These are phyloP conservation scores for Lepus oiostolus DNA, from an alignment of 2,797 vertebrate genomes.

Conservation along the genomic window DNA sequence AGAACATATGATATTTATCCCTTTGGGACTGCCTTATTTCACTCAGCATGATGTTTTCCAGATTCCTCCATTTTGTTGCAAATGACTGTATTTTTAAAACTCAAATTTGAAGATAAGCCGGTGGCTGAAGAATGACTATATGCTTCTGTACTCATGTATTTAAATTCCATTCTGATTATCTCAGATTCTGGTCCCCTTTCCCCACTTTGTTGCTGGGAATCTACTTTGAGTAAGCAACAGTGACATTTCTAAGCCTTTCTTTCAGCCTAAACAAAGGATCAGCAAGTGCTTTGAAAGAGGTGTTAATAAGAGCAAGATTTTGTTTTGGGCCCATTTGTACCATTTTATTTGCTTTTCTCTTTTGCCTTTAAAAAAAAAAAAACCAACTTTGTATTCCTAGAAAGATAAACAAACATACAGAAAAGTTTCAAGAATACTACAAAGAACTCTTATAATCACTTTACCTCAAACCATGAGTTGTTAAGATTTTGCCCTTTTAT, in stretches of 20 bases:
- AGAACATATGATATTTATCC: too few relatives aligned
- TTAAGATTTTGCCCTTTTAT: background rate
- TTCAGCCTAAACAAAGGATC: background rate
- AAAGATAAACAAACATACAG: background rate
- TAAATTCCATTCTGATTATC: background rate
- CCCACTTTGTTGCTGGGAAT: background rate
- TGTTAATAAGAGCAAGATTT: background rate
- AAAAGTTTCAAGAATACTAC: background rate
- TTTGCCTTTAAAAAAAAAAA: background rate
- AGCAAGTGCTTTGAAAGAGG: background rate
- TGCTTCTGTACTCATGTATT: background rate
- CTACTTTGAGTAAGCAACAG: background rate
- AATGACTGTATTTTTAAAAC: too few relatives aligned
- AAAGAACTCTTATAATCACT: background rate
- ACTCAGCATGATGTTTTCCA: too few relatives aligned
- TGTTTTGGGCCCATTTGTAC: background rate
- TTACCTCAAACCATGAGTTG: background rate
- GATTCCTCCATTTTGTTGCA: too few relatives aligned
- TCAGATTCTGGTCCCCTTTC: background rate
- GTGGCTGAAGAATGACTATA: background rate
- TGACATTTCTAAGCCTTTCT: background rate
- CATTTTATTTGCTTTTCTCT: slow-evolving; percentile 17
- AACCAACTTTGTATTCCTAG: background rate
- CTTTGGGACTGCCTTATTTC: too few relatives aligned
- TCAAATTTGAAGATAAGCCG: background rate